A percentile compares a stretch with the other conserved stretches of the same genome.
Conservation (phyloP, 2,113 vertebrate species). For the Amphilophus citrinellus region DNA sequence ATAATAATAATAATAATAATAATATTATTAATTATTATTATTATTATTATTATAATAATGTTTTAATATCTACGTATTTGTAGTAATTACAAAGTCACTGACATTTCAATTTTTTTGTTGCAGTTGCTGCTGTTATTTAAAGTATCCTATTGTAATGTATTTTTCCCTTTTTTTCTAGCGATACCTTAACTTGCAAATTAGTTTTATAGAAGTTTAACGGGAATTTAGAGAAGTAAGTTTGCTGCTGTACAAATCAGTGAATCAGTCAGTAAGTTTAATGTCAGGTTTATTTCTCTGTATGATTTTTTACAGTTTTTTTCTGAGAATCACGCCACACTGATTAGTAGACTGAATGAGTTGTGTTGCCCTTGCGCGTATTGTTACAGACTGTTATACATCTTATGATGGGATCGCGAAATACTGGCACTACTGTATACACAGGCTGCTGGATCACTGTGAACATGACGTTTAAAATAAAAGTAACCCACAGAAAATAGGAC, state of each 20-base stretch:
- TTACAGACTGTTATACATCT: slow-evolving; percentile 1
- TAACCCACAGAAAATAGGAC: neutral
- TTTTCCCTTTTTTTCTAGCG: accelerated
- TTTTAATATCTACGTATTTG: neutral
- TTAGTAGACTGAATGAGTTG: neutral
- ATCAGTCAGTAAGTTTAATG: too few relatives aligned
- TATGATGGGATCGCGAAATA: neutral
- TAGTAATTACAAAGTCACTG: neutral
- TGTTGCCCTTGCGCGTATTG: neutral
- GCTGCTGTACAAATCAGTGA: neutral
- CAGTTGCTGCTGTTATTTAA: neutral
- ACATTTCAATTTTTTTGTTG: neutral
- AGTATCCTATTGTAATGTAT: neutral
- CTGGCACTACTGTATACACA: neutral
- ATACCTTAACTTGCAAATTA: neutral
- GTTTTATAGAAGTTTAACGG: neutral
- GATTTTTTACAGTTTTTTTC: slow-evolving; percentile 1
- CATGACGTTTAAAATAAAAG: neutral
- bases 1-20: too few relatives aligned
- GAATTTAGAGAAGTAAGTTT: neutral
- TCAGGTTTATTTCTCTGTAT: neutral
- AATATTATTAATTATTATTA: too few relatives aligned
- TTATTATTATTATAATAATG: too few relatives aligned
- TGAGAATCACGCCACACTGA: neutral
- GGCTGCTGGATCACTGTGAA: slow-evolving; percentile 5